These are phyloP conservation scores for Limonius californicus DNA, from an alignment of 1,140 invertebrate species.

Conservation along the genomic window DNA sequence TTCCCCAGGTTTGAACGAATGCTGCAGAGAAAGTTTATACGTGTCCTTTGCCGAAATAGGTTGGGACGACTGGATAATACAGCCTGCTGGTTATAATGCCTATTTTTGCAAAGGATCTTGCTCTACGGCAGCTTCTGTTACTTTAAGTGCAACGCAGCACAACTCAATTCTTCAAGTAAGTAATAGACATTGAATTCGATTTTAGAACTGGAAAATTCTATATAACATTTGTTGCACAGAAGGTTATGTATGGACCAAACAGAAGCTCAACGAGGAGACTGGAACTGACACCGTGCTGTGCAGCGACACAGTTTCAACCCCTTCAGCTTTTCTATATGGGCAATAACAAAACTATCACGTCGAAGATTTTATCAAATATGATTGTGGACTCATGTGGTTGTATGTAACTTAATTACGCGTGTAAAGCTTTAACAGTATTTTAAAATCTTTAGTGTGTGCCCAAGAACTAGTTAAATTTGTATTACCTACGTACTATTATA, in stretches of 20 bases:
- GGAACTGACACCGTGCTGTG: conserved; percentile 73
- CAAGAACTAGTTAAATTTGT: too few species aligned
- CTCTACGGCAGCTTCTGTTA: conserved; percentile 61
- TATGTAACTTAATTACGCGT: conserved; percentile 53
- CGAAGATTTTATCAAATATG: conserved; percentile 77
- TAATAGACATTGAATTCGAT: conserved; percentile 16
- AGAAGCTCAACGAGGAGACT: conserved; percentile 43
- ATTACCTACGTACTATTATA: too few species aligned
- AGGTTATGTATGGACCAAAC: conserved; percentile 53
- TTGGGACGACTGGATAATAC: conserved; percentile 84
- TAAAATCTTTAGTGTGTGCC: background rate
- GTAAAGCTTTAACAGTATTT: conserved; percentile 11
- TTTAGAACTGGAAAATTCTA: background rate
- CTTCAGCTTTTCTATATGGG: conserved; percentile 70
- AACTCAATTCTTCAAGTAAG: conserved; percentile 68
- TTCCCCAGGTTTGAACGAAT: conserved; percentile 64
- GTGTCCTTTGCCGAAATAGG: conserved; percentile 80
- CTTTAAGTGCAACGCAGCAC: conserved; percentile 61
- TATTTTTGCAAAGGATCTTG: conserved; percentile 83
- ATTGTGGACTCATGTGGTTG: conserved; percentile 79
- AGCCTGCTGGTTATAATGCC: conserved; percentile 74
- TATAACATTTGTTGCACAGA: conserved; percentile 53
- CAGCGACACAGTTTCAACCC: conserved; percentile 70
- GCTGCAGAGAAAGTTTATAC: conserved; percentile 77
- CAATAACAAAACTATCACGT: conserved; percentile 67